Evolutionary conservation across 1,140 invertebrate genomes (phyloP).

Genomic region (Drosophila kikkawai): DNA sequence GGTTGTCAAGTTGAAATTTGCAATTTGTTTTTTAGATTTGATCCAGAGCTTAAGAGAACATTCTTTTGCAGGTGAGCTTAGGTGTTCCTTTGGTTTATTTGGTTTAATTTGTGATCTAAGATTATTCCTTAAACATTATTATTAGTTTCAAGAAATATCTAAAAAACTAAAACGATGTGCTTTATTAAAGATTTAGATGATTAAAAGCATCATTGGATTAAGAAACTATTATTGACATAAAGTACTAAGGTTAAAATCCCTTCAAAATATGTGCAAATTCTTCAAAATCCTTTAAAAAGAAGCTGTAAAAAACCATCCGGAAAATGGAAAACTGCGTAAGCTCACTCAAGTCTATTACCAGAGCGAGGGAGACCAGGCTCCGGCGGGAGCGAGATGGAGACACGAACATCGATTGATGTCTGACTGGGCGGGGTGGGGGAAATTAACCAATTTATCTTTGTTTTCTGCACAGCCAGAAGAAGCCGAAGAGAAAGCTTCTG

Average conservation of each 20-base stretch:
- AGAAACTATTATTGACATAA: neutral
- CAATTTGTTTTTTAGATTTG: neutral
- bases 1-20: slow-evolving; percentile 3
- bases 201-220: neutral
- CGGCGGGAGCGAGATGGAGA: slow-evolving; percentile 19
- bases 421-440: slow-evolving; percentile 73
- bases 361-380: slow-evolving; percentile 38
- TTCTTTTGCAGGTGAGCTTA: neutral
- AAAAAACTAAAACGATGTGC: too few relatives aligned
- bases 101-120: too few relatives aligned
- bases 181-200: neutral
- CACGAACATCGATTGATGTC: slow-evolving; percentile 81
- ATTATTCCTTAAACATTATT: neutral
- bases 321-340: slow-evolving; percentile 73
- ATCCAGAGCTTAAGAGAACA: too few relatives aligned
- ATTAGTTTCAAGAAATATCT: neutral
- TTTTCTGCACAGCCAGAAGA: slow-evolving; percentile 70
- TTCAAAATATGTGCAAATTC: neutral
- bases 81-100: neutral
- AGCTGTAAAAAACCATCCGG: slow-evolving; percentile 23
- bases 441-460: slow-evolving; percentile 85
- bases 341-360: slow-evolving; percentile 81
- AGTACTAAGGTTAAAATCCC: slow-evolving; percentile 16
- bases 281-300: slow-evolving; percentile 15
- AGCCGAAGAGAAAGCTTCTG: slow-evolving; percentile 27